Evolutionary conservation across 2,888 invertebrate genomes (phyloP), one percentile per base, ranked within the genome.

Genomic region (Isoperla grammatica): DNA sequence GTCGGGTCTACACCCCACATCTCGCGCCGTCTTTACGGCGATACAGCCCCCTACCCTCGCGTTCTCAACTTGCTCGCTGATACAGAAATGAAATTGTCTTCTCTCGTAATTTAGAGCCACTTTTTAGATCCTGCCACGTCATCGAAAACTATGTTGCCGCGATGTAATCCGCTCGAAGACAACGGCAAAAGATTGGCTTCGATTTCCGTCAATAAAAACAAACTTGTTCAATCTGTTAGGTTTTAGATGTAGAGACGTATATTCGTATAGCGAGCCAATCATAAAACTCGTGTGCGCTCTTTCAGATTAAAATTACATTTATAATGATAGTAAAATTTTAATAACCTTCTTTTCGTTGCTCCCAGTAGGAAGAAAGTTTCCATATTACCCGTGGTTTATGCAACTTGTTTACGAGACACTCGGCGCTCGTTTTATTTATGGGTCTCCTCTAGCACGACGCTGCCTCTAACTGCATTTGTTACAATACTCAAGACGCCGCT

Each of bases 241-340:
- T 17, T 15, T n/a, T 46, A 3, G 20, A 22, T 46, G 19, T 46
- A 22, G 22, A 17, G 20, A 46, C n/a, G n/a, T 20, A n/a, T 22
- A 46, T 46, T 46, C 22, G 19, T 12, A n/a, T n/a, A 29, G 29
- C 29, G 29, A 29, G 29, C 8, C 29, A 4, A 8, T 29, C 29
- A 29, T 29, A 29, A 29, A 37, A 53, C 39, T 29, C 29, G 53
- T 53, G n/a, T n/a, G n/a, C n/a, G 53, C 53, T 53, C n/a, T 53
- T 37, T 37, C 15, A 53, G 40, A 53, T 53, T 53, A 53, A 53
- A 35, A 53, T 39, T 53, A 53, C 53, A 53, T 53, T 53, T 20
- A 53, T 53, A 53, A 53, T 53, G 53, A 53, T 39, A 39, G 20
- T 53, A 53, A 53, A 53, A 39, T 39, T 53, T 37, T 53, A 53